Percentiles rank a stretch among this genome's conserved stretches.
Conservation (phyloP, 2,888 invertebrate genomes). For the Ichneumoninae sp. region DNA sequence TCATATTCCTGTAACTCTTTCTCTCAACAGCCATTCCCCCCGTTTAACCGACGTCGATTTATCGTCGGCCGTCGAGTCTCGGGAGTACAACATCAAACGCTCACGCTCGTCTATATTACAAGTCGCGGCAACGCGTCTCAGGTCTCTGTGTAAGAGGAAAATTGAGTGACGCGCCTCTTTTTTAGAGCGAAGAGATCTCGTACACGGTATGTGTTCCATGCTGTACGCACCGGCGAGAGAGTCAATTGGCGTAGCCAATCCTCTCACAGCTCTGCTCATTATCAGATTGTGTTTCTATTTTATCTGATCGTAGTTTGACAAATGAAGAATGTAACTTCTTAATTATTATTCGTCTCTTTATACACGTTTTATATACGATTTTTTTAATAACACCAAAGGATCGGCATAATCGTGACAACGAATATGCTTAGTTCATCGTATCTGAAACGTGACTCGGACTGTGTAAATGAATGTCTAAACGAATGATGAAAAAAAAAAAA, state of each 20-base stretch:
- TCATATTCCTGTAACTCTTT: constrained; percentile 77
- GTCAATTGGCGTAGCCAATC: constrained; percentile 49
- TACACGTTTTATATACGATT: constrained; percentile 30
- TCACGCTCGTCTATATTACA: constrained; percentile 37
- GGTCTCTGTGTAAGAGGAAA: constrained; percentile 29
- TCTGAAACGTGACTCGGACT: constrained; percentile 58
- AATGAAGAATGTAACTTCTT: constrained; percentile 37
- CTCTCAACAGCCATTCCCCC: constrained; percentile 61
- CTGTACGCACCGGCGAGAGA: constrained; percentile 32
- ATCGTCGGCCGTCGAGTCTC: constrained; percentile 75
- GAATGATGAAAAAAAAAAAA: constrained; percentile 45
- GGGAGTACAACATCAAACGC: constrained; percentile 75
- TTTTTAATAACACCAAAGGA: constrained; percentile 37
- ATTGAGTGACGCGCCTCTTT: constrained; percentile 40
- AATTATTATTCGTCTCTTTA: constrained; percentile 57
- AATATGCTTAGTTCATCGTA: constrained; percentile 65
- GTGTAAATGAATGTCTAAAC: constrained; percentile 56
- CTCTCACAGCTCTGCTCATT: constrained; percentile 32
- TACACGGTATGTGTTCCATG: not conserved
- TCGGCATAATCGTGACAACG: constrained; percentile 60
- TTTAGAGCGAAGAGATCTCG: constrained; percentile 22
- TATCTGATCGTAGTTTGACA: constrained; percentile 36
- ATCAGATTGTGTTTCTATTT: constrained; percentile 42
- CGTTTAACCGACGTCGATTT: constrained; percentile 75
- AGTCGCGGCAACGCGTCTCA: constrained; percentile 20